These are phyloP conservation scores for Liposcelis brunnea DNA, from an alignment of 2,888 invertebrate species.

Conservation along the genomic window DNA sequence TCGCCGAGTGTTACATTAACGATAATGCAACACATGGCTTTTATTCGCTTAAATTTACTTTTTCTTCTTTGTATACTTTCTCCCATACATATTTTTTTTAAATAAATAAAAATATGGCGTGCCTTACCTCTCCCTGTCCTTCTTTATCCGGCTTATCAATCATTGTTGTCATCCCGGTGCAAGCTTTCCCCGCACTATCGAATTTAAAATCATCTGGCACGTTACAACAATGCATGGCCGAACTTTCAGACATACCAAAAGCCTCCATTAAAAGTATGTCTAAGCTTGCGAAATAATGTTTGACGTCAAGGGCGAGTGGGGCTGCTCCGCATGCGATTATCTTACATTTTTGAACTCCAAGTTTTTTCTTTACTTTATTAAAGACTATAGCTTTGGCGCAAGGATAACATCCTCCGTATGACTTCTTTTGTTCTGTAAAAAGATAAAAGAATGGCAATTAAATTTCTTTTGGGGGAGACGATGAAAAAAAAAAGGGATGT, in stretches of 20 bases:
- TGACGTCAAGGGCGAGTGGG: conserved; percentile 64
- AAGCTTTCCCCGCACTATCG: conserved; percentile 52
- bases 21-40: no score
- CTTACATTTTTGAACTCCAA: conserved; percentile 61
- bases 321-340: conserved; percentile 66
- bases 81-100: no score
- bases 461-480: no score
- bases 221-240: conserved; percentile 61
- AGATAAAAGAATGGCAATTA: no score
- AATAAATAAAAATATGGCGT: no score
- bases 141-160: conserved; percentile 50
- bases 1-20: no score
- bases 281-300: conserved; percentile 44
- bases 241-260: conserved; percentile 76
- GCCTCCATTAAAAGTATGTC: not conserved
- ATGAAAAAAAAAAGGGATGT: no score
- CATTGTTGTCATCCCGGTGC: conserved; percentile 52
- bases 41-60: no score
- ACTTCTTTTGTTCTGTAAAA: no score
- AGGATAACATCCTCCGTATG: no score
- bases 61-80: no score
- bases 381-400: conserved; percentile 58
- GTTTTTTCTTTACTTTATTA: conserved; percentile 53
- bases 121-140: conserved; percentile 53
- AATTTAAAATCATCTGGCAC: conserved; percentile 38